Evolutionary conservation across 2,888 invertebrate genomes (phyloP), one percentile per base, ranked within the genome.

Genomic region (Dendrolimus houi): DNA sequence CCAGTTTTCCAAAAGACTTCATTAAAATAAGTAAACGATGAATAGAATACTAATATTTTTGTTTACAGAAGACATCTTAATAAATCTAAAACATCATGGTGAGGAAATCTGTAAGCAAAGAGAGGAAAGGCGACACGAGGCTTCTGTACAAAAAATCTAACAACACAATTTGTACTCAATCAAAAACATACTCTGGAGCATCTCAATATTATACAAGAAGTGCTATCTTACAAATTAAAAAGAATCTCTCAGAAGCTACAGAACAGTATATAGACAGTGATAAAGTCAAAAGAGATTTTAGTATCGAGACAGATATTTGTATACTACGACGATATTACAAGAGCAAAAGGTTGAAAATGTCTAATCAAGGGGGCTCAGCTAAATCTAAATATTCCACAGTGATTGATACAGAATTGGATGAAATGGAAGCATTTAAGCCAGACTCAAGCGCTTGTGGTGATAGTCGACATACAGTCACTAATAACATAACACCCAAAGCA

Each of bases 1-100:
- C 14, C n/a, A 58, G 47, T 8, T 55, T 29, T 17, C 13, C 53
- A 55, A 54, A 57, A 56, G 56, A 52, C 47, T 1, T 12, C 9
- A 56, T 7, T 9, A 47, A 58, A 56, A 68, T 65, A 58, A 60
- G 63, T 64, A 54, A 63, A 62, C 62, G 66, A 76, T 83, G 83
- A 82, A 81, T 71, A 80, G 82, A 82, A 77, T 77, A 79, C 79
- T 71, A 77, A 77, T 73, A 76, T 86, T 84, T 74, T 79, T 85
- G 77, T 69, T 88, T 87, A 64, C 88, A 88, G 88, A 83, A 75
- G 74, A 75, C 69, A 54, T 52, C 17, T 58, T 52, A 55, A 59
- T 57, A 52, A 54, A 13, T 29, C 59, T 56, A 58, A 57, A 53
- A 55, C 41, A 56, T 41, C 14, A 40, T 17, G 54, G 42, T 59